phyloP scores from a whole-genome alignment of 1,140 invertebrate species.

The Dermatophagoides farinae region DNA sequence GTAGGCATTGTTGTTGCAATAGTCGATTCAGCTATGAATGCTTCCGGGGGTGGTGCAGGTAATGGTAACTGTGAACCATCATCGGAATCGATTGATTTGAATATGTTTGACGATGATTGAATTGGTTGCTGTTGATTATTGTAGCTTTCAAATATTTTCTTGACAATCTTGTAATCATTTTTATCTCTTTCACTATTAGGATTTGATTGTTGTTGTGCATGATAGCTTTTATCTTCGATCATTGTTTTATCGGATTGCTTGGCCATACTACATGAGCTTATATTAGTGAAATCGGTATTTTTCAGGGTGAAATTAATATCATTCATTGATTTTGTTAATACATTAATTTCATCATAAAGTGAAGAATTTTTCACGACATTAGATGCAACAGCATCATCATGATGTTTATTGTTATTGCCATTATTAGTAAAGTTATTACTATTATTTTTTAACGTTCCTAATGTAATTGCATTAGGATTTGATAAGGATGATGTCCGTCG shows the following conservation, averaged over 20 bases:
- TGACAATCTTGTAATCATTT: slow-evolving; percentile 6
- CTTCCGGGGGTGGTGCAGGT: slow-evolving; percentile 13
- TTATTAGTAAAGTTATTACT: neutral
- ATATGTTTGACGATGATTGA: neutral
- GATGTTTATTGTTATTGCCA: too few species aligned
- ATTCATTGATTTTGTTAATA: neutral
- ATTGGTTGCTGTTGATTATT: neutral
- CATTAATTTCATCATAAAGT: slow-evolving; percentile 2
- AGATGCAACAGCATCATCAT: slow-evolving; percentile 3
- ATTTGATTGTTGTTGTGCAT: neutral
- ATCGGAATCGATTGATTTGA: neutral
- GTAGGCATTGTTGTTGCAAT: neutral
- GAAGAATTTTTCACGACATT: slow-evolving; percentile 7
- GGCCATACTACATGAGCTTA: neutral
- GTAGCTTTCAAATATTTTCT: slow-evolving; percentile 7
- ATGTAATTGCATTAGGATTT: slow-evolving; percentile 17
- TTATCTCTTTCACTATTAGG: neutral
- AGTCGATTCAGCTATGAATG: neutral
- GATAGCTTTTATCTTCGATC: neutral
- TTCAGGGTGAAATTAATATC: neutral
- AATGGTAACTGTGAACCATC: neutral
- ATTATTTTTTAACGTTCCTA: slow-evolving; percentile 11
- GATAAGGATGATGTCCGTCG: slow-evolving; percentile 11
- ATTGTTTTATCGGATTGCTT: neutral
- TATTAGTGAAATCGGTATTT: slow-evolving; percentile 2